These are phyloP conservation scores for Phengaris arion DNA, from an alignment of 2,888 invertebrate genomes.

Conservation along the genomic window DNA sequence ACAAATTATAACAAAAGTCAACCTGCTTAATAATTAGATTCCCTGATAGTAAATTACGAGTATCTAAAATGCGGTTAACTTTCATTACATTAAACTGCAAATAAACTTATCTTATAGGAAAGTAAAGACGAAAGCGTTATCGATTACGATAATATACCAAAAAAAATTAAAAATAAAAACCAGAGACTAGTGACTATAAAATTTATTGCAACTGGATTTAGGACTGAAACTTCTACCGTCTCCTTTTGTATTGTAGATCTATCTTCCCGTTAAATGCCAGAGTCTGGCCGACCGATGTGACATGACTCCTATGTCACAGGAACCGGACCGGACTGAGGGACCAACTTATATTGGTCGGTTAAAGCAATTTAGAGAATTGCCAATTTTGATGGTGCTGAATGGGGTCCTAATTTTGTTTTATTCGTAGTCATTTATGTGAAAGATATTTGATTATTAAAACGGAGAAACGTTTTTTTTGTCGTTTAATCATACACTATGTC, in stretches of 20 bases:
- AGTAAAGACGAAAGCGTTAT: too few species aligned
- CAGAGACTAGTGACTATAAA: too few species aligned
- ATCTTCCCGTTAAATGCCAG: neutral
- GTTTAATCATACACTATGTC: neutral
- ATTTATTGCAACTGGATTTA: neutral
- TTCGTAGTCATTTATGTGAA: constrained; percentile 25
- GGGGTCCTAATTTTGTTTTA: constrained; percentile 24
- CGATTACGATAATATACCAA: too few species aligned
- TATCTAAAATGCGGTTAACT: neutral
- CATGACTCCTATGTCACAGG: neutral
- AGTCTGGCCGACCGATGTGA: neutral
- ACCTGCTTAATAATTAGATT: too few species aligned
- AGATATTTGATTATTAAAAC: constrained; percentile 6
- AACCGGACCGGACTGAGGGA: neutral
- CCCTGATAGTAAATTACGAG: too few species aligned
- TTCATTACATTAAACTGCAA: neutral
- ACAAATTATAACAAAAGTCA: too few species aligned
- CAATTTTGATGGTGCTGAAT: constrained; percentile 23
- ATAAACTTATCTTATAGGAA: too few species aligned
- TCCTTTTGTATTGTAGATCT: neutral
- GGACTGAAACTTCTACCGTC: neutral
- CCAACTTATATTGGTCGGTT: neutral
- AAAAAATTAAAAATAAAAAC: too few species aligned
- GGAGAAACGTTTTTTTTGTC: neutral
- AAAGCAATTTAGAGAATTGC: neutral